Evolutionary conservation across 2,797 vertebrate species (phyloP).

Genomic region (Chromobotia macracanthus): DNA sequence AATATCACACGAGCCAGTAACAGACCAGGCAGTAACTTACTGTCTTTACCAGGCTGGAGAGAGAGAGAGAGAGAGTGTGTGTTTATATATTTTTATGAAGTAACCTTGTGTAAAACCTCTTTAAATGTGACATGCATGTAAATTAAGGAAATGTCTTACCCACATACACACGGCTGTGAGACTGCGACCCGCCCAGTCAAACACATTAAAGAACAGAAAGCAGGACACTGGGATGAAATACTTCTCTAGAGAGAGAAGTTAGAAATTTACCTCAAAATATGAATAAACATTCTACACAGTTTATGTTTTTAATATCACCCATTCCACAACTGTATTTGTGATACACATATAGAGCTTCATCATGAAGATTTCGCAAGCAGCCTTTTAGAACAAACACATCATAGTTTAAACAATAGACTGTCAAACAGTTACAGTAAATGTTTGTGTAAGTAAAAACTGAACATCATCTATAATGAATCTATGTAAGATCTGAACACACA

Average conservation of each 20-base stretch:
- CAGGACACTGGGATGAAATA: constrained; percentile 90
- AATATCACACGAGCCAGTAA: constrained; percentile 83
- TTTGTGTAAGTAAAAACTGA: no score
- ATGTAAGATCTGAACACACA: background rate
- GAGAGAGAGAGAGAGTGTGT: background rate
- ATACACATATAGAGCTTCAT: no score
- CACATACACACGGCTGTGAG: constrained; percentile 85
- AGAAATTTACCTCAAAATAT: background rate
- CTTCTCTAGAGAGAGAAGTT: constrained; percentile 60
- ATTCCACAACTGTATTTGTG: no score
- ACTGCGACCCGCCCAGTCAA: constrained; percentile 91
- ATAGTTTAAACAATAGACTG: no score
- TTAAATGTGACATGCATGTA: background rate
- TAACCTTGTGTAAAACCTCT: background rate
- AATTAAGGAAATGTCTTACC: constrained; percentile 75
- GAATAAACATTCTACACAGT: background rate
- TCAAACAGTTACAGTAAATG: no score
- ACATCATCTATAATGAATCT: no score
- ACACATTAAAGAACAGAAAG: constrained; percentile 89
- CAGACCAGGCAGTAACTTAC: constrained; percentile 77
- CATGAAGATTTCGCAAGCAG: no score
- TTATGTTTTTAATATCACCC: no score
- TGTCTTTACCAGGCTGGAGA: constrained; percentile 83
- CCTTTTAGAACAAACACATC: no score
- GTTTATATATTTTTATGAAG: no score